Conservation (phyloP, 2,888 invertebrate species). For the Branchinecta sandiegonensis region DNA sequence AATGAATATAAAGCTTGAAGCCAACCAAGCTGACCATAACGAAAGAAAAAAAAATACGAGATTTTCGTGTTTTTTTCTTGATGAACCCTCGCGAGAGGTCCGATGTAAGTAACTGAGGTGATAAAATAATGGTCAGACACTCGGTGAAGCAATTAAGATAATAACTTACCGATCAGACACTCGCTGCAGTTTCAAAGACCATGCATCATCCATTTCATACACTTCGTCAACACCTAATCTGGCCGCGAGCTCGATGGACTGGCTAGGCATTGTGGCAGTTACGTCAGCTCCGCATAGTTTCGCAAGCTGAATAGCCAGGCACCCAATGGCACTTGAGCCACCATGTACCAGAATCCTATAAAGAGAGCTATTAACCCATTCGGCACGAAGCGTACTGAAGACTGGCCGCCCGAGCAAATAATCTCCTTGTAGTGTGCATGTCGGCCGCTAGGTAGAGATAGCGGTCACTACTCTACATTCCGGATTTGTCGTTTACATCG, state of each 20-base stretch:
- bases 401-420: too few relatives aligned
- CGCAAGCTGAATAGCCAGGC: conserved; percentile 44
- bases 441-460: too few relatives aligned
- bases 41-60: too few relatives aligned
- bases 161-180: conserved; percentile 1
- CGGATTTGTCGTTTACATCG: too few relatives aligned
- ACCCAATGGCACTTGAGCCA: conserved; percentile 45
- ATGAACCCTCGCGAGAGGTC: too few relatives aligned
- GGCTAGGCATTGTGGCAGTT: conserved; percentile 38
- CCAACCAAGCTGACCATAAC: too few relatives aligned
- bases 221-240: conserved; percentile 44
- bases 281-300: conserved; percentile 44
- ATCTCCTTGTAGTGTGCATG: too few relatives aligned
- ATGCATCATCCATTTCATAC: not conserved
- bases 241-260: conserved; percentile 41
- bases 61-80: too few relatives aligned
- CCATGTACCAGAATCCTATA: conserved; percentile 42
- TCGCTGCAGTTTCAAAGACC: not conserved
- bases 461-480: too few relatives aligned
- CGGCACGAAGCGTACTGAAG: not conserved
- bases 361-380: not conserved
- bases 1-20: too few relatives aligned
- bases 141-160: not conserved
- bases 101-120: not conserved
- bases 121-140: not conserved